Conservation (phyloP, 35 echinoderm and acorn worm species). For the Heliocidaris tuberculata region DNA sequence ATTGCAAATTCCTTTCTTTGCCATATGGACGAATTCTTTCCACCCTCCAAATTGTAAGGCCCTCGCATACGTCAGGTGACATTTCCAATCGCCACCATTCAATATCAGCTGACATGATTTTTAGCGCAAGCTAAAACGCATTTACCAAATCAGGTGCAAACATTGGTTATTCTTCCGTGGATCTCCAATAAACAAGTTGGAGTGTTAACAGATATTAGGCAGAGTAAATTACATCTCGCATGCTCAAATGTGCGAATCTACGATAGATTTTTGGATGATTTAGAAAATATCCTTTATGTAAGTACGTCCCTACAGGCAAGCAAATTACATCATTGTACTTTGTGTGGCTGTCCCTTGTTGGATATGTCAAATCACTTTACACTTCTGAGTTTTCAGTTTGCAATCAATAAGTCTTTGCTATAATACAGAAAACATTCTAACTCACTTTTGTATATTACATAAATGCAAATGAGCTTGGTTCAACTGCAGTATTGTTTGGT, state of each 20-base stretch:
- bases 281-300: background rate
- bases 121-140: background rate
- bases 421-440: background rate
- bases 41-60: background rate
- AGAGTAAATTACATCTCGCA: background rate
- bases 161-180: background rate
- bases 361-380: background rate
- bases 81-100: background rate
- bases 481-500: background rate
- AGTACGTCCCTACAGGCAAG: background rate
- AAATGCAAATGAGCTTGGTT: background rate
- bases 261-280: background rate
- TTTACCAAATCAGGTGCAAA: background rate
- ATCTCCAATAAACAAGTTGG: background rate
- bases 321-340: background rate
- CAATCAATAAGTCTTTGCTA: background rate
- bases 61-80: background rate
- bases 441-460: background rate
- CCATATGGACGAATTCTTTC: background rate
- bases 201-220: slow-evolving; percentile 1
- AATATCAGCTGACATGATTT: background rate
- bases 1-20: background rate
- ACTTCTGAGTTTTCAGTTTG: background rate
- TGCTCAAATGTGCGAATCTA: background rate
- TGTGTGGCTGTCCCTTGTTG: background rate